phyloP scores from a whole-genome alignment of 2,113 vertebrate species.

The Cyanoramphus novaezelandiae region DNA sequence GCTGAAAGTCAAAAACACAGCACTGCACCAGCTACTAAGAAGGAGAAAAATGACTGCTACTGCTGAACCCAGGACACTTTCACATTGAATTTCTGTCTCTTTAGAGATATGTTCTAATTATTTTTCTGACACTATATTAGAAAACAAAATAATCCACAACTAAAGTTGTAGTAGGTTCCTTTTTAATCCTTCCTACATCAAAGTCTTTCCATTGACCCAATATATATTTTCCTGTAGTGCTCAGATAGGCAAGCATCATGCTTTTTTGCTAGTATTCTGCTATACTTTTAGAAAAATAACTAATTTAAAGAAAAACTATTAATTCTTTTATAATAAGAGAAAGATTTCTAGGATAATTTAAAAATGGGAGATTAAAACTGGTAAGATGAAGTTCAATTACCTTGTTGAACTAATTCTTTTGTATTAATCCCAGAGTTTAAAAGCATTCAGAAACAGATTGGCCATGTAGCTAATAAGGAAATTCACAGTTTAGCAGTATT shows the following conservation, averaged over 20 bases:
- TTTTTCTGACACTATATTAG: neutral
- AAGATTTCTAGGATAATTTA: neutral
- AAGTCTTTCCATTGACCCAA: neutral
- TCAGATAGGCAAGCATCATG: neutral
- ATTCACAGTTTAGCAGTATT: neutral
- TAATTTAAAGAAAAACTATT: neutral
- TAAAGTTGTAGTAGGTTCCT: neutral
- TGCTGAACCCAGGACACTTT: neutral
- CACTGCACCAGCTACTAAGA: no score
- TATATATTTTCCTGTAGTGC: neutral
- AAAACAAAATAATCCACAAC: neutral
- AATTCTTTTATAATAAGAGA: neutral
- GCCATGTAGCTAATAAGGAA: neutral
- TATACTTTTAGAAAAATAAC: neutral
- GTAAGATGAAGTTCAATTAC: neutral
- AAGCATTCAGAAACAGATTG: neutral
- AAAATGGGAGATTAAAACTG: neutral
- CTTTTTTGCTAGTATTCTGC: neutral
- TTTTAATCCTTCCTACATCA: neutral
- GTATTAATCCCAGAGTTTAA: neutral
- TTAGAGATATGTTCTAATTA: neutral
- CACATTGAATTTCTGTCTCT: neutral
- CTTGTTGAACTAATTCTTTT: neutral
- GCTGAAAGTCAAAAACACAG: no score
- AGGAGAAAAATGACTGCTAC: no score